Base-by-base conservation (phyloP, 2,113 vertebrate species). In the Thamnaconus septentrionalis region DNA sequence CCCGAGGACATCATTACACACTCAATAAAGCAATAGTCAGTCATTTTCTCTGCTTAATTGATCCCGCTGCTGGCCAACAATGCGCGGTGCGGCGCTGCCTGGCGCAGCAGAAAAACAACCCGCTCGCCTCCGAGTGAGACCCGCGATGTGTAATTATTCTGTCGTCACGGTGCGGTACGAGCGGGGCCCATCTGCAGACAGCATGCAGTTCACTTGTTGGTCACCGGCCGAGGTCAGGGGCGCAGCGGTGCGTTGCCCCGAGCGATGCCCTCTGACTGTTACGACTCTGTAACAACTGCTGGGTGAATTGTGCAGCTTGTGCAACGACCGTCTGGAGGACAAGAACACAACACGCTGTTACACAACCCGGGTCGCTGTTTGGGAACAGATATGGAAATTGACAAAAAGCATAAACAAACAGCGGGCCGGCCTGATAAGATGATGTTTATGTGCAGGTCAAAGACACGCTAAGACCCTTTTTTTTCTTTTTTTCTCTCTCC, bases 21-120 rank as follows among this genome's bases (percentile, higher is more conserved):
- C 80, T 86, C 85, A 86, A 88, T 88, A 85, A 90, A 87, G 76
- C 89, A 86, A 89, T 84, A 84, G 72, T 84, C 80, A 84, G 81
- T 81, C 77, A 89, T 90, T 83, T 88, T 85, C 76, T 83, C 82
- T 79, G 81, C 79, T 77, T 85, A 89, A 89, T 87, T 89, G 80
- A 85, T 87, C 81, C 86, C 86, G 77, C 47, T 79, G 83, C 80
- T 84, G 39, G 78, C 53, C 59, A 75, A 75, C 78, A 79, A 76
- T 73, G 71, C 60, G 69, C 61, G 61, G 50, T 81, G 71, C 73
- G 71, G 69, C 73, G 48, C 71, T 66, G 77, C 72, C 78, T 77
- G 55, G 39, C 62, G 72, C 68, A 68, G 69, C 66, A 66, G 67
- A 75, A 62, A 61, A 50, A 59, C 75, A 66, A 66, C 76, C 70